Base-by-base conservation (phyloP, 1,140 invertebrate genomes). In the Leptopilina boulardi region DNA sequence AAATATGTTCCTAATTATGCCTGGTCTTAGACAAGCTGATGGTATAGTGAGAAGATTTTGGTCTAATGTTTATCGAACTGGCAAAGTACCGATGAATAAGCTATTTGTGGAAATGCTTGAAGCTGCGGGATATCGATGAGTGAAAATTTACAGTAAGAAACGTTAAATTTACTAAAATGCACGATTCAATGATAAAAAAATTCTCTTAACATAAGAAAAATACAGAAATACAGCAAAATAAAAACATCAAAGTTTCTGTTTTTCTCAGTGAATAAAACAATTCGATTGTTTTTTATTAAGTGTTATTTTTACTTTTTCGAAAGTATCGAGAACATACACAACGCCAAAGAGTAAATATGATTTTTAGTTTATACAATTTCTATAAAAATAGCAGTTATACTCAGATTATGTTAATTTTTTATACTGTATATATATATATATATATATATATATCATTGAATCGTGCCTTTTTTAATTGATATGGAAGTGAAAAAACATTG, bases 101-200 rank as follows among this genome's bases (percentile, higher is more conserved):
- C 93, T 99, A 9, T 98, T 99, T 89, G 93, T 98, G 30, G 98
- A 99, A 92, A 99, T 99, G 98, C 92, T 99, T 72, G 98, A 99
- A 89, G 94, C 95, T 18, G 87, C 88, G 66, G 86, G 85, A 73
- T 86, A 88, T 77, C 88, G 88, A 89, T 90, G 88, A 90, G 77
- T 66, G 0, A 11, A 30, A 66, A 66, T 30, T 15, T 13, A n/a
- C 11, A 30, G 26, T 30, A 66, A 66, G 15, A 8, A n/a, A 51
- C 8, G 1, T 18, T 8, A 18, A 66, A 30, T n/a, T 30, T 30
- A n/a, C 59, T 30, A n/a, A 30, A 15, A n/a, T n/a, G 4, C 59
- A 66, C 59, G 59, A 66, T 26, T 66, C 56, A 26, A 11, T 59
- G 56, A 26, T 59, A 59, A 59, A 26, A 15, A 26, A 15, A 21